Percentiles rank a stretch among this genome's conserved stretches.
Conservation (phyloP, 2,888 invertebrate species). For the Aproaerema taeniolella region DNA sequence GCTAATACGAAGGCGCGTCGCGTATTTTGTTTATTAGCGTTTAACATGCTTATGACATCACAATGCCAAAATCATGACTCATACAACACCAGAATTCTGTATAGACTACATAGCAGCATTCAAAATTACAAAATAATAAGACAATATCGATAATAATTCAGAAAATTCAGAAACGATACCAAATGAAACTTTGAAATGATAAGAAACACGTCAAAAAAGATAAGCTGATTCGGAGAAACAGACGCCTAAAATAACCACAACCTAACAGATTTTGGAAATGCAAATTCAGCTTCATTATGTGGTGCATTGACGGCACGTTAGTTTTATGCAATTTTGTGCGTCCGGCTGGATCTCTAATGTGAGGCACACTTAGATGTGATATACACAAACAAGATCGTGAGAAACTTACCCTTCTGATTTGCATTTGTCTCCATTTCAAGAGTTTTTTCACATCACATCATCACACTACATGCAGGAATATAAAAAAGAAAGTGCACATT, state of each 20-base stretch:
- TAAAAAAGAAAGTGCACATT: neutral
- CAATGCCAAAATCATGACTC: constrained; percentile 60
- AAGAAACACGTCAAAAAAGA: constrained; percentile 31
- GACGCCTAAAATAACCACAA: constrained; percentile 22
- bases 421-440: constrained; percentile 67
- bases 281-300: neutral
- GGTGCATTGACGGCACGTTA: constrained; percentile 41
- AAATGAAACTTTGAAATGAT: constrained; percentile 22
- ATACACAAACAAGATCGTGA: constrained; percentile 61
- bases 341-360: constrained; percentile 50
- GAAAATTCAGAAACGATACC: neutral
- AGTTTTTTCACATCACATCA: constrained; percentile 55
- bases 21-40: constrained; percentile 47
- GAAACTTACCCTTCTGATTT: constrained; percentile 66
- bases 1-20: constrained; percentile 28
- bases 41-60: constrained; percentile 61
- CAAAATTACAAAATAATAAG: constrained; percentile 3
- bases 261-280: neutral
- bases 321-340: too few species aligned
- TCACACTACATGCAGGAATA: constrained; percentile 36
- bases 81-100: constrained; percentile 32
- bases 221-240: constrained; percentile 24
- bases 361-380: constrained; percentile 57
- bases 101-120: neutral
- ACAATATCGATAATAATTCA: neutral